phyloP scores from a whole-genome alignment of 2,888 invertebrate genomes.

The Lucinisca nassula region DNA sequence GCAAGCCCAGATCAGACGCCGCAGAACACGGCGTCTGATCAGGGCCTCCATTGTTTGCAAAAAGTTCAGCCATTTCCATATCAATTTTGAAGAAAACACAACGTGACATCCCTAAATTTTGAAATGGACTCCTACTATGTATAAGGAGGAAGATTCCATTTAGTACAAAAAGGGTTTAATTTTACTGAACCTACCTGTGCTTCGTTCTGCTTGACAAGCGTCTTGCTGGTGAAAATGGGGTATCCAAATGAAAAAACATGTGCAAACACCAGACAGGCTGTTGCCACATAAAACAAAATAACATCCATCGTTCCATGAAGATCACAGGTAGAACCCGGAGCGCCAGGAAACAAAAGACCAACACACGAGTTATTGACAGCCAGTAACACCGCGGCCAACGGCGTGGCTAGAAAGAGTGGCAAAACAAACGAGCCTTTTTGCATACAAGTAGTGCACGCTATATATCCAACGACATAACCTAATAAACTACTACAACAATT shows the following conservation, averaged over 20 bases:
- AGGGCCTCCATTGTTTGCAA: too few relatives aligned
- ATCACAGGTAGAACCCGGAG: background rate
- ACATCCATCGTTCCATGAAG: background rate
- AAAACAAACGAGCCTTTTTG: constrained; percentile 78
- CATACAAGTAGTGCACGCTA: constrained; percentile 82
- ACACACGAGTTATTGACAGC: constrained; percentile 22
- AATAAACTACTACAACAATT: constrained; percentile 57
- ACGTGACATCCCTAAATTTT: too few relatives aligned
- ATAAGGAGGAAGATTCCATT: too few relatives aligned
- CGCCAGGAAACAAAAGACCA: background rate
- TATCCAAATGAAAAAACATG: constrained; percentile 73
- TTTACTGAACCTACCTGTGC: constrained; percentile 74
- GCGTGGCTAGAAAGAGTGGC: constrained; percentile 77
- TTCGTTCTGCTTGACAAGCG: constrained; percentile 78
- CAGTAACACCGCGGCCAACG: constrained; percentile 70
- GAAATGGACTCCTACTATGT: too few relatives aligned
- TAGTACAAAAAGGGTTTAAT: too few relatives aligned
- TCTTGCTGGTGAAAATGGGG: constrained; percentile 71
- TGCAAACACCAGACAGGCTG: constrained; percentile 67
- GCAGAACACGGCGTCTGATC: too few relatives aligned
- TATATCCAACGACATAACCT: constrained; percentile 63
- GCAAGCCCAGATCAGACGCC: too few relatives aligned
- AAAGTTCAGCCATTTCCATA: too few relatives aligned
- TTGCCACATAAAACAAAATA: constrained; percentile 13
- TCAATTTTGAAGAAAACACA: too few relatives aligned